These are phyloP conservation scores for Aphyosemion australe DNA, from an alignment of 2,113 vertebrate species.

Conservation along the genomic window DNA sequence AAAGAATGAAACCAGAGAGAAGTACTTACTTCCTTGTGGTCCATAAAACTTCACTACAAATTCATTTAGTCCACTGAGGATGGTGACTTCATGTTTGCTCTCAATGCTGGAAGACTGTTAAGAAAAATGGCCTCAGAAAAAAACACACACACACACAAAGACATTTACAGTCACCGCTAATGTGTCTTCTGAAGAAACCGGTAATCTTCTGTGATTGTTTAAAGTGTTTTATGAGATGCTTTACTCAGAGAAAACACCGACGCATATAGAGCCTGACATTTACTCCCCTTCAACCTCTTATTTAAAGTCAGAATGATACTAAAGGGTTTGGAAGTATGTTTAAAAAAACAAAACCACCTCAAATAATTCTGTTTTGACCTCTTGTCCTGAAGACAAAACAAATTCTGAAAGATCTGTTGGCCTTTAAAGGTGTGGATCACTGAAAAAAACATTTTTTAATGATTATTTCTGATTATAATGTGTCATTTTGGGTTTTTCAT, in stretches of 20 bases:
- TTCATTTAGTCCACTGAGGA: constrained; percentile 98
- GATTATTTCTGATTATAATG: too few species aligned
- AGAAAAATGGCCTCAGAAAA: constrained; percentile 47
- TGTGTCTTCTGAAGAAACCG: neutral
- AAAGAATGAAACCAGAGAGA: neutral
- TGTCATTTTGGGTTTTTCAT: too few species aligned
- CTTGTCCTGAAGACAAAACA: too few species aligned
- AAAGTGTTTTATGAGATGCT: neutral
- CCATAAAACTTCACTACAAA: constrained; percentile 99
- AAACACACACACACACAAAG: neutral
- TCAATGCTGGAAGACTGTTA: constrained; percentile 90
- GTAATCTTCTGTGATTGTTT: constrained; percentile 7
- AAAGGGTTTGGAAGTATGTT: too few species aligned
- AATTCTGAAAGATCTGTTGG: too few species aligned
- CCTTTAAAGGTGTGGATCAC: too few species aligned
- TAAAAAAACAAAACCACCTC: too few species aligned
- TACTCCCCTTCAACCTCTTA: constrained; percentile 7
- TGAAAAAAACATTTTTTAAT: too few species aligned
- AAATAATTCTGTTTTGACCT: too few species aligned
- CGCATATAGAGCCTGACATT: neutral
- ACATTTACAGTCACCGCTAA: neutral
- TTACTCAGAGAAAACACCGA: constrained; percentile 1
- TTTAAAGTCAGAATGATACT: neutral
- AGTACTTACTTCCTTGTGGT: constrained; percentile 98
- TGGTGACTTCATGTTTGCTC: constrained; percentile 99